Base-by-base conservation (phyloP, 2,797 vertebrate genomes). In the Phataginus tricuspis region DNA sequence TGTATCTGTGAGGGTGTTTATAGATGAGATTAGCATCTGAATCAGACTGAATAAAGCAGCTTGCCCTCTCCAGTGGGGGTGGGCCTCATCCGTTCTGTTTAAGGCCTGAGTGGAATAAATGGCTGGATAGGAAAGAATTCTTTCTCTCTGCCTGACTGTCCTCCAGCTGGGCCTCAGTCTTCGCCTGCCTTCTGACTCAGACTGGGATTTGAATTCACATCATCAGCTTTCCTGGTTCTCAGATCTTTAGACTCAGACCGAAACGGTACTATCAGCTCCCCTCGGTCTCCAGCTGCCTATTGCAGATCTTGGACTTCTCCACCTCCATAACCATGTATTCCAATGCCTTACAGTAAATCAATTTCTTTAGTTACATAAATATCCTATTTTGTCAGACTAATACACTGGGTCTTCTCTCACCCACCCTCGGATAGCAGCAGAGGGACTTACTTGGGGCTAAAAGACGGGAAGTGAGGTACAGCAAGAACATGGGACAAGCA, bases 41-140 rank as follows among this genome's bases (percentile, higher is more conserved):
- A 93, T 75, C 18, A 39, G 61, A 90, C 31, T 71, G 9, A 90
- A 39, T 69, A 78, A 79, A 79, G 77, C 23, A 91, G 29, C 84
- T 51, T 66, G n/a, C 39, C 23, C 25, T 90, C 39, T 49, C 39
- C 25, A 66, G 4, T 18, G 15, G 57, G 57, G 34, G 25, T 31
- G 51, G 39, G 13, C 51, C 8, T 25, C 18, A 42, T 53, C 11
- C 31, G 63, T 63, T 90, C 63, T 72, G 23, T 45, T 64, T 68
- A 83, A 78, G n/a, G 39, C 59, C 29, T 61, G 31, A 82, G 14
- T 23, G 66, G 59, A 94, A 86, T 66, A 86, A 93, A 92, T 92
- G 31, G 10, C 34, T 93, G 49, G 72, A 51, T 34, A 83, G 53
- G 13, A 82, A 63, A 83, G 21, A 71, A 77, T 77, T 39, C 3